phyloP scores from a whole-genome alignment of 1,140 invertebrate species.

The Drosophila sucinea region DNA sequence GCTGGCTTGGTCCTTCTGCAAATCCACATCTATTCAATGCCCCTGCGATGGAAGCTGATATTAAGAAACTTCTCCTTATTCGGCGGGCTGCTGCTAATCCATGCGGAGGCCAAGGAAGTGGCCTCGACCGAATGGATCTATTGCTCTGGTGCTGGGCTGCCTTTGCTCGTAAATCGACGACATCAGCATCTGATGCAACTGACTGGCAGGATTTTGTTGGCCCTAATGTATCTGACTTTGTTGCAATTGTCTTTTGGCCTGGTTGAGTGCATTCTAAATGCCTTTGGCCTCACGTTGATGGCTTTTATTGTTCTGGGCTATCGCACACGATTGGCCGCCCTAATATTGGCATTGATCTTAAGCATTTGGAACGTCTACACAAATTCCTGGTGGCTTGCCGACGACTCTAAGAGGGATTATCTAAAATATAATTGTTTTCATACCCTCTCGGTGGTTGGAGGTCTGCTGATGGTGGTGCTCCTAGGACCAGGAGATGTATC shows the following conservation, averaged over 20 bases:
- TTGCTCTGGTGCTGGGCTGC: conserved; percentile 22
- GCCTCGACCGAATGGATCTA: not conserved
- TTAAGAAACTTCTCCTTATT: conserved; percentile 43
- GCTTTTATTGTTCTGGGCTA: conserved; percentile 41
- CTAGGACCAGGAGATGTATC: conserved; percentile 46
- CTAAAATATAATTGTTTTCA: conserved; percentile 46
- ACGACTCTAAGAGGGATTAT: conserved; percentile 13
- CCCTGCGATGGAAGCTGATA: conserved; percentile 26
- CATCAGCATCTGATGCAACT: conserved; percentile 43
- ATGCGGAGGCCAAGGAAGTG: conserved; percentile 29
- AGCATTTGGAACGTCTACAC: conserved; percentile 33
- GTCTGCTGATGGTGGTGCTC: conserved; percentile 41
- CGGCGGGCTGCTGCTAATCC: conserved; percentile 35
- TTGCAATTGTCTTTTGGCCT: conserved; percentile 22
- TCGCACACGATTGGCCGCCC: conserved; percentile 39
- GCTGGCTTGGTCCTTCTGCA: conserved; percentile 28
- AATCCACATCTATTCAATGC: conserved; percentile 19
- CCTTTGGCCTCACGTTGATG: conserved; percentile 40
- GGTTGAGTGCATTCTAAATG: conserved; percentile 3
- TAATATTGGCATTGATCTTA: conserved; percentile 25
- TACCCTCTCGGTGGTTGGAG: conserved; percentile 41
- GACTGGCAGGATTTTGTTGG: conserved; percentile 32
- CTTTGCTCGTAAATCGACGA: conserved; percentile 13
- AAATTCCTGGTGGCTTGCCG: conserved; percentile 37
- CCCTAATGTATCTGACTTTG: conserved; percentile 42